A percentile compares a stretch with the other conserved stretches of the same genome.
Evolutionary conservation across 2,113 vertebrate species (phyloP).

Genomic region (Petromus typicus): DNA sequence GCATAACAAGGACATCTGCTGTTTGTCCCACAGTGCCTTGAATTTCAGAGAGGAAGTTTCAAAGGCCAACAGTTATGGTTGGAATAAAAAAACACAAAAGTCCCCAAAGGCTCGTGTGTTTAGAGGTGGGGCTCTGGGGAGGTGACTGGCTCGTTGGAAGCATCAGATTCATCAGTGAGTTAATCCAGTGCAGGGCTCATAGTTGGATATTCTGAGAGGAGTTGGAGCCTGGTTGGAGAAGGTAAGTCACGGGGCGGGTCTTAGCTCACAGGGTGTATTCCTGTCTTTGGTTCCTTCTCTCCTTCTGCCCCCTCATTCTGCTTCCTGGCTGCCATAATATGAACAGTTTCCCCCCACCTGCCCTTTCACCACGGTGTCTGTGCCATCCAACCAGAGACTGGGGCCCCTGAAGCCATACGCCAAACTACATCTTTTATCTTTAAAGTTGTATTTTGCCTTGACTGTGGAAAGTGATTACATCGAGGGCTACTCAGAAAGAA

Average conservation of each 20-base stretch:
- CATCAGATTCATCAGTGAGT: neutral
- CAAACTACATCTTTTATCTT: neutral
- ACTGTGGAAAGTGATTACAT: neutral
- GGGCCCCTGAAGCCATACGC: neutral
- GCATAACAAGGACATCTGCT: slow-evolving; percentile 21
- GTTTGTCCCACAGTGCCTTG: neutral
- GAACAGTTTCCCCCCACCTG: neutral
- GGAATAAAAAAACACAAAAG: neutral
- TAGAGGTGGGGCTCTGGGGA: neutral
- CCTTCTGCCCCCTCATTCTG: neutral
- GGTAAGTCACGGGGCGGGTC: neutral
- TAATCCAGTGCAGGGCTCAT: neutral
- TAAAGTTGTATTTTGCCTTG: neutral
- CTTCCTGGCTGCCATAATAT: neutral
- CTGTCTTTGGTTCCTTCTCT: neutral
- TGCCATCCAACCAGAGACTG: neutral
- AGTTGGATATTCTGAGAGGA: neutral
- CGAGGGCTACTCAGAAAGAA: neutral
- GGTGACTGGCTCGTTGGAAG: neutral
- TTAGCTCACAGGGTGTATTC: neutral
- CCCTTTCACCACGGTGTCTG: neutral
- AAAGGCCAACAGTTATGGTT: neutral
- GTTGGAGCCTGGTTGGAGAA: neutral
- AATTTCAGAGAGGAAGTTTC: slow-evolving; percentile 3
- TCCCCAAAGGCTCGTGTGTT: neutral